phyloP scores from a whole-genome alignment of 2,113 vertebrate species.

The Eulacestoma nigropectus region DNA sequence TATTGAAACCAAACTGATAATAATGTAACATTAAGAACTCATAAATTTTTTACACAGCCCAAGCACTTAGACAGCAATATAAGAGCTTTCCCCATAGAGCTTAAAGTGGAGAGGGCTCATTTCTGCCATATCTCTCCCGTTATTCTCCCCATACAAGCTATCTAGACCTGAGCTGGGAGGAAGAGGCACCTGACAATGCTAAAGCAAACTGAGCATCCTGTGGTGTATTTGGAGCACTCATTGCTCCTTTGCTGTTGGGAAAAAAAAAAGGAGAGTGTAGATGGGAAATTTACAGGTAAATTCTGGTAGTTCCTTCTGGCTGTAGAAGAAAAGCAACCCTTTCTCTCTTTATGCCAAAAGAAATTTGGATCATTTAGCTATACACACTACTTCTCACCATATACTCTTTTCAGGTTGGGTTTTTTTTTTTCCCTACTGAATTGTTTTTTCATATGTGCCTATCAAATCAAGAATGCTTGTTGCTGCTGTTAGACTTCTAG shows the following conservation, averaged over 20 bases:
- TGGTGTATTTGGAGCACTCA: background rate
- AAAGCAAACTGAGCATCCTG: background rate
- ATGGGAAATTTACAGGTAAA: background rate
- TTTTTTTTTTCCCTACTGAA: background rate
- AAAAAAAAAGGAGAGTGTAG: background rate
- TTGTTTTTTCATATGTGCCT: background rate
- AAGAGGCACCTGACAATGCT: background rate
- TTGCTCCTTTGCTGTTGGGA: background rate
- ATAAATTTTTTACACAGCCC: background rate
- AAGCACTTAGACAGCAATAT: accelerated
- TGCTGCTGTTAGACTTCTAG: background rate
- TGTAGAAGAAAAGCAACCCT: background rate
- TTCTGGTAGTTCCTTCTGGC: background rate
- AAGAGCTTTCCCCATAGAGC: background rate
- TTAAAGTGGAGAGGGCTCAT: background rate
- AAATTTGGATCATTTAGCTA: background rate
- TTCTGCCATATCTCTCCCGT: background rate
- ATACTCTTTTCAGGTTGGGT: background rate
- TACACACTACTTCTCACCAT: background rate
- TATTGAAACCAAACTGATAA: background rate
- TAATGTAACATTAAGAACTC: background rate
- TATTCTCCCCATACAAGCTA: background rate
- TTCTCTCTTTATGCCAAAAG: background rate
- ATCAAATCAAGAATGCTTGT: background rate
- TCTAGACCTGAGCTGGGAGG: background rate